A percentile compares a stretch with the other conserved stretches of the same genome.
Conservation (phyloP, 2,797 vertebrate genomes). For the Chloroceryle amazona region DNA sequence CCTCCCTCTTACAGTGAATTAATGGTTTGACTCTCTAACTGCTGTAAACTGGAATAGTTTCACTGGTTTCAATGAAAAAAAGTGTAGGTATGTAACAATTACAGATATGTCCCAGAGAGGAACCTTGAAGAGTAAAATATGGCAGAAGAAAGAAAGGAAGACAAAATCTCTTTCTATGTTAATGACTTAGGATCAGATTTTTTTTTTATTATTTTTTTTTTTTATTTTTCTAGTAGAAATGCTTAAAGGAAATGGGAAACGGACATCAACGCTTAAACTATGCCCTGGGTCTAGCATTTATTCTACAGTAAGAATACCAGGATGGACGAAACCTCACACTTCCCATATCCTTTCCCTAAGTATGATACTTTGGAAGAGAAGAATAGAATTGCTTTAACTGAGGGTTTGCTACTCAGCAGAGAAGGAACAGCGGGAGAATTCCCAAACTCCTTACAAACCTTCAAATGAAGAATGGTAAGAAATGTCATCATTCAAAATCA, state of each 20-base stretch:
- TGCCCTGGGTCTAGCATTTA: background rate
- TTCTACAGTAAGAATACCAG: background rate
- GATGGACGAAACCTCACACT: background rate
- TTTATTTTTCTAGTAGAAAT: background rate
- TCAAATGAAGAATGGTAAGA: background rate
- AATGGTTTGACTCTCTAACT: background rate
- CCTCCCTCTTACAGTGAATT: fast-evolving
- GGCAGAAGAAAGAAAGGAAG: background rate
- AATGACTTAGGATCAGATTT: background rate
- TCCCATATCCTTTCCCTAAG: background rate
- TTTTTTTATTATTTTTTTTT: background rate
- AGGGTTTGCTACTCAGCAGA: background rate
- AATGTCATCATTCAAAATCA: background rate
- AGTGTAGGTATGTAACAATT: background rate
- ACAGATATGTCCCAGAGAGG: background rate
- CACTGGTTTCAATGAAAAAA: background rate
- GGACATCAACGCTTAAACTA: background rate
- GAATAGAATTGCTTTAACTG: background rate
- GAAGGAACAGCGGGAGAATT: background rate
- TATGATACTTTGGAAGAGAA: background rate
- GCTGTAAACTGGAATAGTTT: background rate
- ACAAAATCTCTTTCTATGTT: background rate
- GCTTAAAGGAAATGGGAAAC: background rate
- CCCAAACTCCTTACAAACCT: background rate
- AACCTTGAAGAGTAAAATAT: background rate